phyloP scores from a whole-genome alignment of 2,113 vertebrate species.

The Vulpes lagopus region DNA sequence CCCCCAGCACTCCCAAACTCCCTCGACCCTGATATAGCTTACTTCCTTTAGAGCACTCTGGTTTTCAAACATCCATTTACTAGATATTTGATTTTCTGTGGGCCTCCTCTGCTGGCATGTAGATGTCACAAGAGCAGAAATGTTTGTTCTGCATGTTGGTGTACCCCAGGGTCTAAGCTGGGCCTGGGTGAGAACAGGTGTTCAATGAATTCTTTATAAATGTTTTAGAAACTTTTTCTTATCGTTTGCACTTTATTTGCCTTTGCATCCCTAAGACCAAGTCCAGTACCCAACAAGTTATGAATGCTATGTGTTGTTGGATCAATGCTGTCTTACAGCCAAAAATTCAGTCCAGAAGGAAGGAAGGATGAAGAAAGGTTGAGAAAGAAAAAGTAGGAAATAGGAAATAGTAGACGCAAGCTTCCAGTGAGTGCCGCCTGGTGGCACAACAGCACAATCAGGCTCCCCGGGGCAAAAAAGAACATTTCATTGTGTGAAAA shows the following conservation, averaged over 20 bases:
- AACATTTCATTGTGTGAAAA: background rate
- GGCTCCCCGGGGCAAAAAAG: background rate
- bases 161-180: background rate
- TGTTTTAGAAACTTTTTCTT: background rate
- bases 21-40: background rate
- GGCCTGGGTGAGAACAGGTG: background rate
- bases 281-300: background rate
- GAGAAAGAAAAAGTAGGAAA: background rate
- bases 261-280: background rate
- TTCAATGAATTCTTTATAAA: background rate
- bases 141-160: background rate
- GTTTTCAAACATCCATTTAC: background rate
- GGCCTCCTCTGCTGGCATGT: background rate
- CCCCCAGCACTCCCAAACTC: background rate
- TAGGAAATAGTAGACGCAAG: background rate
- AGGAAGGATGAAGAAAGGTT: background rate
- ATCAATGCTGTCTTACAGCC: background rate
- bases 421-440: background rate
- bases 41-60: background rate
- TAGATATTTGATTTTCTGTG: background rate
- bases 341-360: background rate
- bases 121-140: background rate
- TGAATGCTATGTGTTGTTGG: background rate
- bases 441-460: background rate
- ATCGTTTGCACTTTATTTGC: background rate